phyloP scores from a whole-genome alignment of 2,888 invertebrate genomes.

The Orthonevra nobilis region DNA sequence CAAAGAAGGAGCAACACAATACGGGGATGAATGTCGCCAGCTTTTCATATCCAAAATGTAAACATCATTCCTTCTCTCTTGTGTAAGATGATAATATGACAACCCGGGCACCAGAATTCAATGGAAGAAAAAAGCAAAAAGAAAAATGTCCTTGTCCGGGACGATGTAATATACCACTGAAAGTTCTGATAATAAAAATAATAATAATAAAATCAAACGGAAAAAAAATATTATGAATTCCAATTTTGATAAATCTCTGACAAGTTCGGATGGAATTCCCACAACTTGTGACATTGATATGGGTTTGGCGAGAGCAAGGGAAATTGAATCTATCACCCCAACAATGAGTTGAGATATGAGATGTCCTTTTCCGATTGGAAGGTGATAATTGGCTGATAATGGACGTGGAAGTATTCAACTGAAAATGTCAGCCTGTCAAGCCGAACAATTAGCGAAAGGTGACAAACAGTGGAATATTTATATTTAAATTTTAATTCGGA shows the following conservation, averaged over 20 bases:
- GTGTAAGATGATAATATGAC: conserved; percentile 60
- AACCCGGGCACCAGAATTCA: conserved; percentile 45
- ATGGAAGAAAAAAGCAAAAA: conserved; percentile 43
- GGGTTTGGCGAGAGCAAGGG: conserved; percentile 23
- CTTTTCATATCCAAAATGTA: conserved; percentile 61
- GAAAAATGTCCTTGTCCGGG: conserved; percentile 37
- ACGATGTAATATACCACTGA: conserved; percentile 41
- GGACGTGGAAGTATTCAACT: background rate
- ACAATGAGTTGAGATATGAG: conserved; percentile 1
- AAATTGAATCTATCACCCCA: conserved; percentile 17
- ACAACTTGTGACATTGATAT: conserved; percentile 60
- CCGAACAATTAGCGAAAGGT: background rate
- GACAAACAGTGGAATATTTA: too few species aligned
- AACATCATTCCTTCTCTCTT: conserved; percentile 52
- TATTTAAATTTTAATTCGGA: too few species aligned
- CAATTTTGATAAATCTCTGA: conserved; percentile 66
- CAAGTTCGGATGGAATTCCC: conserved; percentile 65
- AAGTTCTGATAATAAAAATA: conserved; percentile 14
- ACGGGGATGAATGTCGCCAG: conserved; percentile 60
- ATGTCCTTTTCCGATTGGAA: background rate
- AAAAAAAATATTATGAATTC: conserved; percentile 61
- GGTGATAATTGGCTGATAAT: conserved; percentile 13
- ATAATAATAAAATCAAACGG: conserved; percentile 37
- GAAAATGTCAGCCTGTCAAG: background rate
- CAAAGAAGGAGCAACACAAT: background rate